Evolutionary conservation across 2,888 invertebrate genomes (phyloP), one percentile per base, ranked within the genome.

Genomic region (Pterostichus madidus): DNA sequence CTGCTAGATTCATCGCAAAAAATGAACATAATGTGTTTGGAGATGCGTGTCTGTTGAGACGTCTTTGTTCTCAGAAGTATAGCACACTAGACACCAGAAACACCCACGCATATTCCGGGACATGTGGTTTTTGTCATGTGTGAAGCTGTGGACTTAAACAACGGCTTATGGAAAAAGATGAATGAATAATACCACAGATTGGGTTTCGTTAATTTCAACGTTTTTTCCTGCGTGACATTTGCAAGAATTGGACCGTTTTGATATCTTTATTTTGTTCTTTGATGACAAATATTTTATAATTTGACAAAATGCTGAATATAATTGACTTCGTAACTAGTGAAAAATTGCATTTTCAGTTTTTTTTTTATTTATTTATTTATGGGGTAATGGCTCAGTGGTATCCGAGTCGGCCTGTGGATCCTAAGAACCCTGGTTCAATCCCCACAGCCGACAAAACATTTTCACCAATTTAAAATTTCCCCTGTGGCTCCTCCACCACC

Each of bases 61-160:
- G 31, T 7, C 61, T 81, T 75, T 81, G 81, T 81, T 81, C 81
- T 75, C n/a, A 46, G 81, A 59, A 73, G 68, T 13, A 10, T 17
- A 17, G 15, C 15, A 24, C 31, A 53, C 39, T 24, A 44, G 61
- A 61, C 59, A 35, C 31, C 8, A 39, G 44, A 71, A 49, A 46
- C 81, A 73, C 80, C 59, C 46, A 31, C 81, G 13, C 61, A n/a
- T 44, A 75, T 61, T 75, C 35, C 24, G 49, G 75, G 46, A 75
- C 81, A 81, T 81, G 46, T 81, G 81, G 81, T 81, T 75, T 75
- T 81, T 75, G 81, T 81, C 81, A 81, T 61, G 15, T 17, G 75
- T 39, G 49, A 8, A 24, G 13, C 59, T 5, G 59, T 46, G 53
- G 44, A n/a, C 71, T 17, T 15, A 73, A 24, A 24, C 24, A 2